Evolutionary conservation across 1,140 invertebrate species (phyloP), one percentile per base, ranked within the genome.

Genomic region (Neotoxoptera formosana): DNA sequence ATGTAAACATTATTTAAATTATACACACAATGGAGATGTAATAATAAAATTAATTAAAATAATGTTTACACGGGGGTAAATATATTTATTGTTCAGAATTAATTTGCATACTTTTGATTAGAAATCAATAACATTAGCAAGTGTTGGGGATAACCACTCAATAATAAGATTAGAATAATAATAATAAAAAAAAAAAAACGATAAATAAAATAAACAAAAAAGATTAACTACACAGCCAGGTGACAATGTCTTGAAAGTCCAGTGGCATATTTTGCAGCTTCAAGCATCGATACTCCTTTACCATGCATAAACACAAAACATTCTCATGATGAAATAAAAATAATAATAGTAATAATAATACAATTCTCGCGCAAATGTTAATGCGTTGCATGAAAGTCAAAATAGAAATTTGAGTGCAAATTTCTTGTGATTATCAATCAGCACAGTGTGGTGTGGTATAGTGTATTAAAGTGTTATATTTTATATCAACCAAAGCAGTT

Each of bases 291-390:
- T 86, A 93, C n/a, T 53, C 91, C 91, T 93, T 93, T 84, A 93
- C 48, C 91, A 93, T 93, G 91, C 91, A 93, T 84, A 93, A 93
- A 93, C 91, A 93, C 91, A 93, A 93, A 93, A 93, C 91, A 93
- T 93, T 93, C 76, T 84, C 48, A 93, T 93, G 48, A 86, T 84
- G 3, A 93, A 84, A 92, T 84, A 34, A 30, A 84, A 92, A 92
- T 36, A 51, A 92, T 84, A 36, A 84, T 51, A 91, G 51, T 76
- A 36, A 90, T 45, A 25, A 90, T 67, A 90, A 90, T 48, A 90
- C 23, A 90, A 36, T 90, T 67, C 36, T 67, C 36, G 56, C 56
- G 2, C 36, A 45, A 90, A 60, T 90, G 89, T 90, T 60, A 67
- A 90, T 45, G 53, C 60, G 41, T 45, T 67, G 56, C 56, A 30